Percentiles rank a stretch among this genome's conserved stretches.
These are phyloP conservation scores for Trachymyrmex septentrionalis DNA, from an alignment of 1,140 invertebrate genomes.

Conservation along the genomic window DNA sequence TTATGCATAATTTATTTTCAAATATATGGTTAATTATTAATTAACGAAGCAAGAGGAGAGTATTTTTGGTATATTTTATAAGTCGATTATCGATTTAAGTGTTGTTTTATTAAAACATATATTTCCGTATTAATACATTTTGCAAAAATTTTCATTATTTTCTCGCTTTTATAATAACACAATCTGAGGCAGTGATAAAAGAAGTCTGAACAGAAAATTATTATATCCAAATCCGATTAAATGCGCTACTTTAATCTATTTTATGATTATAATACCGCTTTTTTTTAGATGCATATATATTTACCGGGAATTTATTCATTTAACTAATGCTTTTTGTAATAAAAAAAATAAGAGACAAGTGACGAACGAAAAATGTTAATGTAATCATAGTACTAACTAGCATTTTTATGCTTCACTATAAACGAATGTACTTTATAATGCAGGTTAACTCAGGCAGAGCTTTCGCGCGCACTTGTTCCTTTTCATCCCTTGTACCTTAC, in stretches of 20 bases:
- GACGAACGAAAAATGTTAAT: not conserved
- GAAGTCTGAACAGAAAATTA: not conserved
- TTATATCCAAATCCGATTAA: not conserved
- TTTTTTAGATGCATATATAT: not conserved
- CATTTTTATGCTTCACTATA: conserved; percentile 2
- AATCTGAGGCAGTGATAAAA: too few species aligned
- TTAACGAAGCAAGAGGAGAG: too few species aligned
- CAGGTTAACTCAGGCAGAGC: not conserved
- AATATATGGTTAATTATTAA: too few species aligned
- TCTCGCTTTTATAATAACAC: too few species aligned
- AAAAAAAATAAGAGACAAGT: not conserved
- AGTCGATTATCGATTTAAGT: too few species aligned
- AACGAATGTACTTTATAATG: not conserved
- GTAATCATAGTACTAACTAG: not conserved
- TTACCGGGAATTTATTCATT: not conserved
- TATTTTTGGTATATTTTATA: too few species aligned
- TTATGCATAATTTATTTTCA: too few species aligned
- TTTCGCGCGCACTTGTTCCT: not conserved
- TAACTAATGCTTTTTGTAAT: not conserved
- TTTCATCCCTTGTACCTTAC: not conserved
- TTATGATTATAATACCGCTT: not conserved
- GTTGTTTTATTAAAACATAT: too few species aligned
- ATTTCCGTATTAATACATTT: too few species aligned
- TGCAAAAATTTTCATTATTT: too few species aligned
- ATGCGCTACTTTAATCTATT: not conserved